These are phyloP conservation scores for Pinna nobilis DNA, from an alignment of 1,140 invertebrate genomes.

Conservation along the genomic window DNA sequence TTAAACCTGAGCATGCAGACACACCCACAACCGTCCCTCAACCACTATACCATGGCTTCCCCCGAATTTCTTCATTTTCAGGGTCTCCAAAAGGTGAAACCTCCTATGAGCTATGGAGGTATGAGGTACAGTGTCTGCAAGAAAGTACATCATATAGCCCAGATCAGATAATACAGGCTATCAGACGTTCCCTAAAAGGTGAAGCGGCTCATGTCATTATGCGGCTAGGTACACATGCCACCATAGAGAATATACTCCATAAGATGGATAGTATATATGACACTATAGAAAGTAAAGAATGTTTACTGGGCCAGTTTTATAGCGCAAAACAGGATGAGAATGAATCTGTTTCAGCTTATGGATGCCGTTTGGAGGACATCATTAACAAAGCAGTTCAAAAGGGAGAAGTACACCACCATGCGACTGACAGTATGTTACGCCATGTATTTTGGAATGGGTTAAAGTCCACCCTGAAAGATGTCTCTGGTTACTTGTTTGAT, in stretches of 20 bases:
- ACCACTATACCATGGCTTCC: too few relatives aligned
- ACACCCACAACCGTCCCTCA: too few relatives aligned
- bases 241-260: background rate
- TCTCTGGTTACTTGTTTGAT: background rate
- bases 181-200: slow-evolving; percentile 1
- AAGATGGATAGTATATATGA: slow-evolving; percentile 19
- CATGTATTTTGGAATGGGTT: background rate
- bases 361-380: slow-evolving; percentile 8
- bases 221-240: slow-evolving; percentile 6
- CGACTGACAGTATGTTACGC: background rate
- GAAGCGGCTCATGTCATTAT: background rate
- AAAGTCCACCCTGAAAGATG: background rate
- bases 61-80: slow-evolving; percentile 17
- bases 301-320: background rate
- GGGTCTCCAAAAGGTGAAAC: background rate
- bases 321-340: background rate
- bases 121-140: slow-evolving; percentile 7
- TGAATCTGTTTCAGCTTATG: slow-evolving; percentile 7
- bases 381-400: background rate
- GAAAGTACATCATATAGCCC: background rate
- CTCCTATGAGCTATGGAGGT: slow-evolving; percentile 9
- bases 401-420: background rate
- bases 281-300: background rate
- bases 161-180: background rate
- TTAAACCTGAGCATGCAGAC: too few relatives aligned